Evolutionary conservation across 2,797 vertebrate species (phyloP).

Genomic region (Ctenosaura bakeri): DNA sequence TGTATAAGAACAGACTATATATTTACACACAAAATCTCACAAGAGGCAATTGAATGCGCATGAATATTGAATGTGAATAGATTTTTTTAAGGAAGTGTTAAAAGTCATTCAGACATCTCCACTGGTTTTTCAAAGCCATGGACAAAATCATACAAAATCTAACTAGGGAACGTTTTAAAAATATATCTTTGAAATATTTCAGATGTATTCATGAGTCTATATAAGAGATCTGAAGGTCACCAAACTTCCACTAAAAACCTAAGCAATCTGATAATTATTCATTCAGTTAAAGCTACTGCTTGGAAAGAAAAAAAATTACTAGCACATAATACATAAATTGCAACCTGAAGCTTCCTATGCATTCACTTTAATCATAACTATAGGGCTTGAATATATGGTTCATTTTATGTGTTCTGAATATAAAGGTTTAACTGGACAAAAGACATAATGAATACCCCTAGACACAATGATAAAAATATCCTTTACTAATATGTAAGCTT

Average conservation of each 20-base stretch:
- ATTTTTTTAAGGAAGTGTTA: not conserved
- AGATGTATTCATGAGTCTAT: not conserved
- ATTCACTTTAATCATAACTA: not conserved
- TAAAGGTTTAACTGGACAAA: not conserved
- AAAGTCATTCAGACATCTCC: not conserved
- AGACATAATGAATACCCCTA: not conserved
- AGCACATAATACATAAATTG: not conserved
- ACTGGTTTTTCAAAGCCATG: not conserved
- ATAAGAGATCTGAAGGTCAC: not conserved
- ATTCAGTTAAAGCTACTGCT: not conserved
- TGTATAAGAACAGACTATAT: no score
- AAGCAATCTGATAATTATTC: not conserved
- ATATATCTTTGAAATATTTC: not conserved
- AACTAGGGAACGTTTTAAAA: not conserved
- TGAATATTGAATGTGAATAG: not conserved
- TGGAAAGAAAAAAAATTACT: not conserved
- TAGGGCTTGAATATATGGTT: not conserved
- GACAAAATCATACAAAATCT: not conserved
- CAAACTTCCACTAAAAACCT: not conserved
- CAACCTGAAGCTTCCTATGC: not conserved
- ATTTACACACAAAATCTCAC: not conserved
- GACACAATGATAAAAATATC: not conserved
- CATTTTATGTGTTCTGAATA: not conserved
- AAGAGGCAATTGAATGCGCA: not conserved
- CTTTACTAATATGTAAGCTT: not conserved